These are phyloP conservation scores for Moxostoma hubbsi DNA, from an alignment of 2,797 vertebrate genomes.

Conservation along the genomic window DNA sequence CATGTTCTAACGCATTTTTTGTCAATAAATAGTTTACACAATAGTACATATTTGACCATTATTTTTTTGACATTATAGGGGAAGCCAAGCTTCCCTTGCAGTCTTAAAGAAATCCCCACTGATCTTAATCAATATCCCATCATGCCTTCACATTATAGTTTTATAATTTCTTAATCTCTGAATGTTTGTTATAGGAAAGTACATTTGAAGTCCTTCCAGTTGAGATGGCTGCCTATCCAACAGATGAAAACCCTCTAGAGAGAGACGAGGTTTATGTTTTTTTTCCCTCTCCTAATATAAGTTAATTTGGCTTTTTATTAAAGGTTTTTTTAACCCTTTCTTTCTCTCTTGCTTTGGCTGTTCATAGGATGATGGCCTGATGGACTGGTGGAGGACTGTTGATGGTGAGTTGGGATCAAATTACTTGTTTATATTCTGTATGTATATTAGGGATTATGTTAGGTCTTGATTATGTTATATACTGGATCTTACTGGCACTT, in stretches of 20 bases:
- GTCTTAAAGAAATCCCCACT: too few relatives aligned
- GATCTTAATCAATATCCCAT: not conserved
- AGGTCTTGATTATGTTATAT: not conserved
- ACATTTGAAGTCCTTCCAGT: conserved; percentile 65
- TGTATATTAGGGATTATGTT: not conserved
- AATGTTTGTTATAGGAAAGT: conserved; percentile 64
- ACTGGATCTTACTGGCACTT: not conserved
- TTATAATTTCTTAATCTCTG: not conserved
- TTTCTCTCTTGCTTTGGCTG: not conserved
- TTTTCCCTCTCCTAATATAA: not conserved
- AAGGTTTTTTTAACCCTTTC: not conserved
- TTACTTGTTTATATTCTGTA: not conserved
- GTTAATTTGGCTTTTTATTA: not conserved
- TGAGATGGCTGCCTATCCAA: conserved; percentile 71
- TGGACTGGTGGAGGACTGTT: conserved; percentile 60
- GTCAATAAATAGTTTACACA: too few relatives aligned
- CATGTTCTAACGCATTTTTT: too few relatives aligned
- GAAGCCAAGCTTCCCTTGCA: too few relatives aligned
- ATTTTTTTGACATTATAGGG: too few relatives aligned
- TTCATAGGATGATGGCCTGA: conserved; percentile 53
- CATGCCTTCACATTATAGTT: not conserved
- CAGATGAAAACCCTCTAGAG: conserved; percentile 47
- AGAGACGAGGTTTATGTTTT: conserved; percentile 46
- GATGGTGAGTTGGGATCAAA: conserved; percentile 58
- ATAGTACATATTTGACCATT: too few relatives aligned